phyloP scores from a whole-genome alignment of 2,113 vertebrate genomes.

The Etia nguti region DNA sequence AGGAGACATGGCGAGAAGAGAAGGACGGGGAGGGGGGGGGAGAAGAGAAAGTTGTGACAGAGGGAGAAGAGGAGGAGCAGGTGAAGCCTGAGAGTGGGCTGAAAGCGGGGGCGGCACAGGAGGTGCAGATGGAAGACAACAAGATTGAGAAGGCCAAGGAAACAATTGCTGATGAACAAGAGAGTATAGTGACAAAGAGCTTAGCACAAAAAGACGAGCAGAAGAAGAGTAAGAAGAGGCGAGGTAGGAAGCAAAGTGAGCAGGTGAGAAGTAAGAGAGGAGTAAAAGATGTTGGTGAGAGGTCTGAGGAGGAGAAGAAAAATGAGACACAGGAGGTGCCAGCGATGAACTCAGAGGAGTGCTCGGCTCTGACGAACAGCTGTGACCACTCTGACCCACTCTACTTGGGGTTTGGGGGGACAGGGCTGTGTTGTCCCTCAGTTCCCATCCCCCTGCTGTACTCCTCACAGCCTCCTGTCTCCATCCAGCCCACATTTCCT shows the following conservation, averaged over 20 bases:
- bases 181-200: not conserved
- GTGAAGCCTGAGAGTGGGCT: slow-evolving; percentile 6
- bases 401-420: slow-evolving; percentile 20
- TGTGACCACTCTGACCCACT: slow-evolving; percentile 45
- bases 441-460: slow-evolving; percentile 1
- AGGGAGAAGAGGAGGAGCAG: slow-evolving; percentile 30
- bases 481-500: slow-evolving; percentile 8
- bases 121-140: slow-evolving; percentile 17
- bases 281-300: not conserved
- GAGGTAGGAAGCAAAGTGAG: slow-evolving; percentile 33
- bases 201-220: slow-evolving; percentile 15
- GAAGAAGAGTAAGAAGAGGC: slow-evolving; percentile 36
- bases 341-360: slow-evolving; percentile 6
- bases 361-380: slow-evolving; percentile 1
- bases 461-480: slow-evolving; percentile 24
- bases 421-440: slow-evolving; percentile 21
- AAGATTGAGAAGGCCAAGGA: not conserved
- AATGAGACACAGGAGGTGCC: not conserved
- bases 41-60: not conserved
- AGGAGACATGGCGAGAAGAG: not conserved
- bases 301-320: slow-evolving; percentile 7
- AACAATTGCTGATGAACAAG: not conserved
- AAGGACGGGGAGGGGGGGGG: not conserved
- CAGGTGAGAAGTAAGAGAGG: slow-evolving; percentile 18
- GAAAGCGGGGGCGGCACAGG: slow-evolving; percentile 10